Percentiles rank a stretch among this genome's conserved stretches.
Conservation (phyloP, 2,888 invertebrate species). For the Cheilosia impressa region DNA sequence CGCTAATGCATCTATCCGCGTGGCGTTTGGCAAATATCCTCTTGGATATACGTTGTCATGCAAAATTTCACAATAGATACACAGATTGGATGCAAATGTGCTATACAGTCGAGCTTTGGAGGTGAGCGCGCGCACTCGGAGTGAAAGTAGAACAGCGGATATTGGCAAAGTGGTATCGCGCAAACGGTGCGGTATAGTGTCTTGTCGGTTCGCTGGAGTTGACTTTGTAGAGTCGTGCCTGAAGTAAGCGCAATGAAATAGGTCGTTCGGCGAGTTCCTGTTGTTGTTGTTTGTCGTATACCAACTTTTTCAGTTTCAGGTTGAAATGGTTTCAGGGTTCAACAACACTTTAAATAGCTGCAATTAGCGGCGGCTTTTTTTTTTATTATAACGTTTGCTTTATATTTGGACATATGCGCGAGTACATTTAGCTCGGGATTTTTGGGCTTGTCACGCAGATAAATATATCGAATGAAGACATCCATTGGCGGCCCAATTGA, state of each 20-base stretch:
- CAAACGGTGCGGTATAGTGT: not conserved
- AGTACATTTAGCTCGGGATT: too few relatives aligned
- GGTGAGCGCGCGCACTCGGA: constrained; percentile 30
- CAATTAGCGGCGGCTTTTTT: not conserved
- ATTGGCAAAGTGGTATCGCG: constrained; percentile 44
- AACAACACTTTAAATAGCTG: constrained; percentile 20
- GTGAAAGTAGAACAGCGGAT: constrained; percentile 72
- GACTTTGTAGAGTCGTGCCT: constrained; percentile 22
- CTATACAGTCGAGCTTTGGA: constrained; percentile 14
- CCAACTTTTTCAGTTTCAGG: not conserved
- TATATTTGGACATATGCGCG: not conserved
- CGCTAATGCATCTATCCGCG: constrained; percentile 52
- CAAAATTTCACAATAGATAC: constrained; percentile 67
- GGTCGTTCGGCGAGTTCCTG: constrained; percentile 47
- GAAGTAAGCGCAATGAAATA: constrained; percentile 42
- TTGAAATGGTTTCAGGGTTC: constrained; percentile 29
- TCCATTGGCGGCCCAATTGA: too few relatives aligned
- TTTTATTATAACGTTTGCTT: not conserved
- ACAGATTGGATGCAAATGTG: constrained; percentile 54
- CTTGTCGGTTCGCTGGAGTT: not conserved
- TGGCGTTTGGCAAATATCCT: not conserved
- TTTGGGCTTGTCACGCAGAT: too few relatives aligned
- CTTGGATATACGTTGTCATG: constrained; percentile 41
- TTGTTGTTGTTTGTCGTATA: not conserved
- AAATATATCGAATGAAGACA: too few relatives aligned